Percentiles rank a stretch among this genome's conserved stretches.
phyloP scores from a whole-genome alignment of 2,797 vertebrate genomes.

The Tangara arthus region DNA sequence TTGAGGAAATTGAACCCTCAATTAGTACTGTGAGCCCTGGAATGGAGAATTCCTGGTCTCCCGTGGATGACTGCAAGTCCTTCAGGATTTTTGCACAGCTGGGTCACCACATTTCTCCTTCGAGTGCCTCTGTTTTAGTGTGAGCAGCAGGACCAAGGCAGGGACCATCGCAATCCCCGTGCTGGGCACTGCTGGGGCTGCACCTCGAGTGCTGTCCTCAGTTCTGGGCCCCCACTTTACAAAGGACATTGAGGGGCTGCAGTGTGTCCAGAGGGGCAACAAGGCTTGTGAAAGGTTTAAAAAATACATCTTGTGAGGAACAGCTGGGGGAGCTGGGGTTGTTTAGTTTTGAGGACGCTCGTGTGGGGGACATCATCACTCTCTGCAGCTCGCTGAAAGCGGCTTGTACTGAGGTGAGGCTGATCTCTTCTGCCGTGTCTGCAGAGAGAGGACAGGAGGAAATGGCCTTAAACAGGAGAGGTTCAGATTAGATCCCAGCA shows the following conservation, averaged over 20 bases:
- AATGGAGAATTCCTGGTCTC: accelerated
- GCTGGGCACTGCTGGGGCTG: background rate
- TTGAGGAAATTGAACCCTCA: accelerated
- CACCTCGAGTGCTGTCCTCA: accelerated
- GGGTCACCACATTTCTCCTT: too few species aligned
- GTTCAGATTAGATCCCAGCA: too few species aligned
- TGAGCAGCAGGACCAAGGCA: background rate
- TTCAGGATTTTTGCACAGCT: accelerated
- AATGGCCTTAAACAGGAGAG: background rate
- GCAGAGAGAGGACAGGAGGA: background rate
- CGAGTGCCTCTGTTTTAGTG: accelerated
- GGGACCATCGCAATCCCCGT: background rate
- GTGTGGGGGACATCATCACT: accelerated
- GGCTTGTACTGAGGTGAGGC: too few species aligned
- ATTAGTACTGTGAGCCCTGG: accelerated
- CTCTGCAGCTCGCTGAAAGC: too few species aligned
- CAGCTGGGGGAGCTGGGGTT: background rate
- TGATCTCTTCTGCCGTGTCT: accelerated
- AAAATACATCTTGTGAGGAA: background rate
- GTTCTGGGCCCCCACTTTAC: background rate
- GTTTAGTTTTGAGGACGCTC: background rate
- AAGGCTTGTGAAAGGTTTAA: background rate
- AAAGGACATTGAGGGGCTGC: background rate
- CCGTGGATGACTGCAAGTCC: accelerated
- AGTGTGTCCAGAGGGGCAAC: background rate